Base-by-base conservation (phyloP, 1,140 invertebrate genomes). In the Drosophila nasuta region DNA sequence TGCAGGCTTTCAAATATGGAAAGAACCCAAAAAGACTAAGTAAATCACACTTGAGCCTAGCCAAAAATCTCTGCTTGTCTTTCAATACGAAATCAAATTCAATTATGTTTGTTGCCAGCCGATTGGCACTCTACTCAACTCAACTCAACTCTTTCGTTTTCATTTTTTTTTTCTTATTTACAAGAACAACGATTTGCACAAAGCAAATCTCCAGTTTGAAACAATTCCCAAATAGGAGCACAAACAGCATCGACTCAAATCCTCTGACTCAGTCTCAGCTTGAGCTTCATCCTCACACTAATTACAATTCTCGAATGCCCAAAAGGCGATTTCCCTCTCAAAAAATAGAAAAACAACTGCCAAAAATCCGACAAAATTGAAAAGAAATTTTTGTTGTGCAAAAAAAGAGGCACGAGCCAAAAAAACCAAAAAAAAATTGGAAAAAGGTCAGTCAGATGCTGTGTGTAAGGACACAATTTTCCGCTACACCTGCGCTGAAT, bases 251-350 rank as follows among this genome's bases (percentile, higher is more conserved):
- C 54, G 30, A 71, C 28, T 45, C 7, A 75, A 71, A 74, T 74
- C 62, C 74, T 41, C 56, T 43, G 51, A 33, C 72, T 20, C 43
- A 28, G 38, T 35, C 59, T 49, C 28, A 48, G 17, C 8, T n/a
- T 51, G 45, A 8, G 11, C 52, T 54, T 35, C 41, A 62, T n/a
- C 45, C 67, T 75, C 63, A 67, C 69, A 73, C 75, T 77, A 77
- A 77, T 77, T 77, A 77, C 69, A 77, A 77, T 77, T 73, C 75
- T 73, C 64, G 57, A 72, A 60, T 59, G 62, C 54, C 58, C 52
- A 58, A 52, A 52, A 59, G 67, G 46, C 49, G n/a, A 54, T 25
- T 33, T 33, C 5, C 3, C 5, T 17, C 30, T 10, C 7, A 45
- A 28, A 45, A 13, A 28, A 7, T 2, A 20, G 5, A 25, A 13